phyloP scores from a whole-genome alignment of 2,113 vertebrate species.

The Tetrao urogallus region DNA sequence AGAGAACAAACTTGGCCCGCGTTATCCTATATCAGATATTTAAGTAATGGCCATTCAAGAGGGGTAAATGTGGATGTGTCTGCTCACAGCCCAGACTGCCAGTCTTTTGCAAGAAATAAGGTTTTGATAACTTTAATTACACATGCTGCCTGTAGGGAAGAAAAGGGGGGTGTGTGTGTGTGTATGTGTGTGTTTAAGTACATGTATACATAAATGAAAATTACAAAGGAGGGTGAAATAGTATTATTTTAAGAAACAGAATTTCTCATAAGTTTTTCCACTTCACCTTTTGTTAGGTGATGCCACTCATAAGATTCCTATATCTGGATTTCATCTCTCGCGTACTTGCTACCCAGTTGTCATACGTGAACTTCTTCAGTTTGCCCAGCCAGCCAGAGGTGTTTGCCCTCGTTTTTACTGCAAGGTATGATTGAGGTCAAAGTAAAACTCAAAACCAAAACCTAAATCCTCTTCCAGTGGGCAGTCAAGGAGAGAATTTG shows the following conservation, averaged over 20 bases:
- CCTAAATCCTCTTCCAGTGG: background rate
- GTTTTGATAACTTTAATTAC: background rate
- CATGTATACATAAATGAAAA: background rate
- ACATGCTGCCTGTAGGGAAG: background rate
- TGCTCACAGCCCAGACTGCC: background rate
- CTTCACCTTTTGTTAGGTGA: slow-evolving; percentile 64
- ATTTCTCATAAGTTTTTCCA: background rate
- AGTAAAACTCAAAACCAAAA: background rate
- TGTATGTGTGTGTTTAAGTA: background rate
- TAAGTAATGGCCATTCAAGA: background rate
- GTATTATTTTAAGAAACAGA: background rate
- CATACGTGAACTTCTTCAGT: slow-evolving; percentile 68
- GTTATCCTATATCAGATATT: background rate
- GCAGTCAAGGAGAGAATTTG: background rate
- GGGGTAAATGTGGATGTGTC: background rate
- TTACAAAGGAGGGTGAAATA: background rate
- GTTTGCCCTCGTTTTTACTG: slow-evolving; percentile 73
- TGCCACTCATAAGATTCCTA: slow-evolving; percentile 81
- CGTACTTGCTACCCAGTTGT: slow-evolving; percentile 67
- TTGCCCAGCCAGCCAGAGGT: slow-evolving; percentile 64
- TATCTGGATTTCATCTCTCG: slow-evolving; percentile 75
- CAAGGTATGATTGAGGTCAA: slow-evolving; percentile 71
- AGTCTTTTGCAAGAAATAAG: background rate
- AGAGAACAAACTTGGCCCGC: background rate
- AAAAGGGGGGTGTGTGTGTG: background rate